A percentile compares a stretch with the other conserved stretches of the same genome.
phyloP scores from a whole-genome alignment of 2,113 vertebrate species.

The Saguinus midas region DNA sequence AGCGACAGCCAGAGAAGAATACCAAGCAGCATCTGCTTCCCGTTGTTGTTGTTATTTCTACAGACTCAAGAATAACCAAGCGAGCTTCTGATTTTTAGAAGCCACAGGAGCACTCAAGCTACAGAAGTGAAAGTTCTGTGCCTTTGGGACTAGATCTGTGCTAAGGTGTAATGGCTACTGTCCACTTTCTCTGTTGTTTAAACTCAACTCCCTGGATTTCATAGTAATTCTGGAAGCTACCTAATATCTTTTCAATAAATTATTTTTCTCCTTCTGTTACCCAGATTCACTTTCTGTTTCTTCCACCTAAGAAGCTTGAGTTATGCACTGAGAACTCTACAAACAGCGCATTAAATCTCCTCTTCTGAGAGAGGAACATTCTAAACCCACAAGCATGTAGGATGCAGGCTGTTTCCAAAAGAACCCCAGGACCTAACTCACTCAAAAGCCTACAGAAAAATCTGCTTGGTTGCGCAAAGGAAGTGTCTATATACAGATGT shows the following conservation, averaged over 20 bases:
- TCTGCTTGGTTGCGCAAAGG: not conserved
- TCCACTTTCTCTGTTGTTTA: not conserved
- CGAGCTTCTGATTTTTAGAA: not conserved
- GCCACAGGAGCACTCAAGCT: accelerated
- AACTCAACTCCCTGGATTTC: not conserved
- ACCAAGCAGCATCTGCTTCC: not conserved
- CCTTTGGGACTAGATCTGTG: not conserved
- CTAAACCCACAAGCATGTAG: not conserved
- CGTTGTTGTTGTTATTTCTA: no score
- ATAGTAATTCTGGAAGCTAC: not conserved
- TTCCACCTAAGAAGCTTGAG: not conserved
- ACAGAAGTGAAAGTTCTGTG: not conserved
- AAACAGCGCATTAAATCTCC: not conserved
- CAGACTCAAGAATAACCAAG: no score
- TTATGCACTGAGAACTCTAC: not conserved
- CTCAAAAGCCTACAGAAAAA: not conserved
- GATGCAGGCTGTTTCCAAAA: not conserved
- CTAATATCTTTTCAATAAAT: not conserved
- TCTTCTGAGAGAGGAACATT: not conserved
- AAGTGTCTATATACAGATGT: not conserved
- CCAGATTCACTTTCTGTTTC: not conserved
- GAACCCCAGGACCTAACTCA: not conserved
- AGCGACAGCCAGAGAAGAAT: not conserved
- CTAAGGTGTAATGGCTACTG: accelerated
- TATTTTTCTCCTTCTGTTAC: not conserved